Evolutionary conservation across 2,888 invertebrate genomes (phyloP).

Genomic region (Arctia plantaginis): DNA sequence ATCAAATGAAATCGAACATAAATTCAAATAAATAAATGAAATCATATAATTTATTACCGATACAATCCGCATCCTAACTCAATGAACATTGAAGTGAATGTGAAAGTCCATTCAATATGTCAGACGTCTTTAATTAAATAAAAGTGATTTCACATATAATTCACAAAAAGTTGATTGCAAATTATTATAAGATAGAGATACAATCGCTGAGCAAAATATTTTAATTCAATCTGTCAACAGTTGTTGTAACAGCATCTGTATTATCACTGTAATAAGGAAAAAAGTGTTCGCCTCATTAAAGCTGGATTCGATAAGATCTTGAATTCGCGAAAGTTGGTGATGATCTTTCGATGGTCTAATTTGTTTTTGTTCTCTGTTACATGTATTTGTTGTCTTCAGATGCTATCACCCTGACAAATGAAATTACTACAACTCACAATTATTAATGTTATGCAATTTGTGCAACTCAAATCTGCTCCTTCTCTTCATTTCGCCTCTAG

Average conservation of each 20-base stretch:
- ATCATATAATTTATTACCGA: constrained; percentile 8
- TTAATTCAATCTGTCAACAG: constrained; percentile 62
- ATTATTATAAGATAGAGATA: constrained; percentile 53
- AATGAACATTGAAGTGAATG: constrained; percentile 38
- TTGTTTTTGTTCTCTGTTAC: constrained; percentile 81
- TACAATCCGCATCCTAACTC: constrained; percentile 22
- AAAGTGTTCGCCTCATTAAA: constrained; percentile 52
- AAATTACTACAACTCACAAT: constrained; percentile 72
- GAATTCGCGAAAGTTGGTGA: constrained; percentile 69
- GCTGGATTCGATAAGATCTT: constrained; percentile 54
- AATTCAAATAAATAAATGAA: constrained; percentile 1
- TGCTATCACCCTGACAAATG: constrained; percentile 78
- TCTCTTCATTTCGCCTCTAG: constrained; percentile 32
- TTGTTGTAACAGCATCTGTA: constrained; percentile 36
- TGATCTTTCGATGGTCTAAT: constrained; percentile 74
- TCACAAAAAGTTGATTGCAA: constrained; percentile 57
- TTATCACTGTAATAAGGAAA: constrained; percentile 38
- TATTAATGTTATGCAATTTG: constrained; percentile 70
- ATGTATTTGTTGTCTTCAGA: constrained; percentile 74
- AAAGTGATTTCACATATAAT: constrained; percentile 46
- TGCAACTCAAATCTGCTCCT: constrained; percentile 62
- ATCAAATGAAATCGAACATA: background rate
- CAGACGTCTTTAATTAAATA: constrained; percentile 48
- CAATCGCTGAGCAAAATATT: constrained; percentile 59
- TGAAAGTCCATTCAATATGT: constrained; percentile 42